Evolutionary conservation across 1,140 invertebrate species (phyloP).

Genomic region (Drosophila littoralis): DNA sequence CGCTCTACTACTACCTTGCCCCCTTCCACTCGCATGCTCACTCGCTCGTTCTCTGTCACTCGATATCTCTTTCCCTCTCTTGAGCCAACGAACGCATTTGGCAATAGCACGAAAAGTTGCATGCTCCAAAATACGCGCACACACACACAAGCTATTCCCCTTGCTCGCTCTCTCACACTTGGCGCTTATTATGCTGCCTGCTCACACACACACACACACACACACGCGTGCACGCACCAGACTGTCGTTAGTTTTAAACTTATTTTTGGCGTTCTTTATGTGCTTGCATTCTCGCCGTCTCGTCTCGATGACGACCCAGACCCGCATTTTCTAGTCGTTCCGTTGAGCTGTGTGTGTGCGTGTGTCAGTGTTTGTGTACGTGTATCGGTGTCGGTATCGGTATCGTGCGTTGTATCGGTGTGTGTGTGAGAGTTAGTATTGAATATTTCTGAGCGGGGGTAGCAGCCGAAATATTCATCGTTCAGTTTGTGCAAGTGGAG

Average conservation of each 20-base stretch:
- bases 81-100: slow-evolving; percentile 61
- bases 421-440: slow-evolving; percentile 17
- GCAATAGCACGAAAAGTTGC: slow-evolving; percentile 71
- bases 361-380: slow-evolving; percentile 19
- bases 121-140: slow-evolving; percentile 70
- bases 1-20: slow-evolving; percentile 10
- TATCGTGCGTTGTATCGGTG: slow-evolving; percentile 15
- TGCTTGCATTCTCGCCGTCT: slow-evolving; percentile 69
- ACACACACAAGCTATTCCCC: slow-evolving; percentile 31
- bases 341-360: slow-evolving; percentile 18
- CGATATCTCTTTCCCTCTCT: slow-evolving; percentile 26
- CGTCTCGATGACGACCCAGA: slow-evolving; percentile 78
- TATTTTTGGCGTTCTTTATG: slow-evolving; percentile 82
- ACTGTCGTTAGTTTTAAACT: slow-evolving; percentile 76
- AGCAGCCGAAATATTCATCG: slow-evolving; percentile 26
- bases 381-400: slow-evolving; percentile 19
- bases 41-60: slow-evolving; percentile 9
- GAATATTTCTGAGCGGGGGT: slow-evolving; percentile 19
- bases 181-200: slow-evolving; percentile 30
- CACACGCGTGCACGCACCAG: slow-evolving; percentile 33
- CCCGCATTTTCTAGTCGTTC: slow-evolving; percentile 68
- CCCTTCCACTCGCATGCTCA: slow-evolving; percentile 29
- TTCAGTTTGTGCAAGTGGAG: slow-evolving; percentile 45
- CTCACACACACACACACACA: slow-evolving; percentile 42
- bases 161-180: slow-evolving; percentile 36